Base-by-base conservation (phyloP, 2,797 vertebrate species). In the Platyrinchus mystaceus region DNA sequence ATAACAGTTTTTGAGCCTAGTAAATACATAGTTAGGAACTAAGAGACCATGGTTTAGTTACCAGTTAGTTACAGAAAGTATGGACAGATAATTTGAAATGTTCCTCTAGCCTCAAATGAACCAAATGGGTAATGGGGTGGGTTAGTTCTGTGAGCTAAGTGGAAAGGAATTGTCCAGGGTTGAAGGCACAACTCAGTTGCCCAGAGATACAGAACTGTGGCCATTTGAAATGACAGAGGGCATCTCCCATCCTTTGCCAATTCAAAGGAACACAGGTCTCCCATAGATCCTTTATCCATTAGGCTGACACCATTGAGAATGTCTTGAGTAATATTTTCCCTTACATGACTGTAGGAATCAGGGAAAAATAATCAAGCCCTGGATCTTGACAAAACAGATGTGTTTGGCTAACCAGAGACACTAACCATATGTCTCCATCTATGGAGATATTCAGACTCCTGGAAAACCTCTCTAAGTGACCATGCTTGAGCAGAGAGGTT, bases 231-330 rank as follows among this genome's bases (percentile, higher is more conserved):
- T 86, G 23, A 23, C 20, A 23, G 7, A 73, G 22, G 37, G 4
- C 23, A 46, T 76, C 12, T 43, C 41, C 10, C 2, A 3, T 71
- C 56, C 7, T 88, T 39, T 62, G 27, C 47, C 26, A 36, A 2
- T 71, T 39, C 17, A 37, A 6, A 82, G 28, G 66, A 82, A 8
- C 0, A 1, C 26, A 37, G 22, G 5, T 63, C 24, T 92, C 16
- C 30, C 20, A 17, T 3, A 58, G 43, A 67, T 70, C 41, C 56
- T 67, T 49, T 17, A 27, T 74, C 17, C 0, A 0, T 59, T 36
- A n/a, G 12, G 8, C 36, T 0, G 0, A 50, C 4, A 12, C 41
- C 28, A 18, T 0, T 41, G 1, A 84, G 12, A 4, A n/a, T 77
- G 14, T 55, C 20, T 52, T 74, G 22, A 70, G 46, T 88, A 44